Evolutionary conservation across 2,113 vertebrate genomes (phyloP).

Genomic region (Odobenus rosmarus): DNA sequence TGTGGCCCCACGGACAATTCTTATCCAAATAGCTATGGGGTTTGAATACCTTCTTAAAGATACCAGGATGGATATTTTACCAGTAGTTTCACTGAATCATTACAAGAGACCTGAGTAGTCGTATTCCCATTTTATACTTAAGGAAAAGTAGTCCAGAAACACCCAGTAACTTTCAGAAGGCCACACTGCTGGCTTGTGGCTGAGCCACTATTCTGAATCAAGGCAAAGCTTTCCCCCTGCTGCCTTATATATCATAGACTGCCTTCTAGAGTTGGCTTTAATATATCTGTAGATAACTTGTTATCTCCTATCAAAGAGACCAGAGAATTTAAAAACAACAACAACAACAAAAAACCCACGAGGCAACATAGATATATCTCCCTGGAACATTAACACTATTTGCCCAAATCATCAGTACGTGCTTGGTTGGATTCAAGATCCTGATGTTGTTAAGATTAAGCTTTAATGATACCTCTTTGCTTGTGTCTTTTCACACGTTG

Average conservation of each 20-base stretch:
- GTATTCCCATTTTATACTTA: not conserved
- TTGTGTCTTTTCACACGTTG: not conserved
- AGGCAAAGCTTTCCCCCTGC: not conserved
- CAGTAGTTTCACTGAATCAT: not conserved
- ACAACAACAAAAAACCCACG: not conserved
- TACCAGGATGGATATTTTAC: not conserved
- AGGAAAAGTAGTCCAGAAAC: not conserved
- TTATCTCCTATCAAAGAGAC: not conserved
- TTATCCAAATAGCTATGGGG: no score
- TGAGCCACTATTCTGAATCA: not conserved
- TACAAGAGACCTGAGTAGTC: not conserved
- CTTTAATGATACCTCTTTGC: not conserved
- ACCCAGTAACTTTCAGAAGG: not conserved
- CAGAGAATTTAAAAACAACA: not conserved
- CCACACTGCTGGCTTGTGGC: not conserved
- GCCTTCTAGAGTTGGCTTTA: not conserved
- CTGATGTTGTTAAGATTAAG: not conserved
- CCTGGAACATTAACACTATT: not conserved
- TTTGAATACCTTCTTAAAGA: not conserved
- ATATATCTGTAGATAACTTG: not conserved
- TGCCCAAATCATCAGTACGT: not conserved
- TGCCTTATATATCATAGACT: not conserved
- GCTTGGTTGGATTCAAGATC: not conserved
- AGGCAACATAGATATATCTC: not conserved
- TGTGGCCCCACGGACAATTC: not conserved